Evolutionary conservation across 2,113 vertebrate genomes (phyloP).

Genomic region (Alces alces): DNA sequence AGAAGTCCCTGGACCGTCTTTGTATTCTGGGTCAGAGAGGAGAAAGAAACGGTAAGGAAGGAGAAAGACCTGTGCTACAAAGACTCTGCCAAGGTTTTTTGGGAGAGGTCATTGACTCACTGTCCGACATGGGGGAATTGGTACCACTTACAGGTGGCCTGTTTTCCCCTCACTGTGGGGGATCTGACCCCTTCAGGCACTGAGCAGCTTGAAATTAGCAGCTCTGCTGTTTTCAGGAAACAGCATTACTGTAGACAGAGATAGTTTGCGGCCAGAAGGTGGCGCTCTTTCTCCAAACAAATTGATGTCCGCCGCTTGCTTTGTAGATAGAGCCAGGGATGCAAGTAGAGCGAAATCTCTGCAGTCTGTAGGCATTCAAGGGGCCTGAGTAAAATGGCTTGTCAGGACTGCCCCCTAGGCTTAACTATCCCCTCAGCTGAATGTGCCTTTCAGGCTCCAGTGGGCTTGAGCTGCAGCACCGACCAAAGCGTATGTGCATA

Average conservation of each 20-base stretch:
- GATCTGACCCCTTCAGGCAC: neutral
- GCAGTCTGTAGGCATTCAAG: neutral
- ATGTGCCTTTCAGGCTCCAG: neutral
- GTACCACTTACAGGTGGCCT: neutral
- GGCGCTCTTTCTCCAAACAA: conserved; percentile 40
- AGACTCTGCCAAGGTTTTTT: neutral
- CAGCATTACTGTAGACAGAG: neutral
- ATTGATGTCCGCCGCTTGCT: accelerated
- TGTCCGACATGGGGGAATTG: neutral
- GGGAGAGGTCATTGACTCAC: neutral
- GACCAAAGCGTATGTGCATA: neutral
- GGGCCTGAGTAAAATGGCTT: neutral
- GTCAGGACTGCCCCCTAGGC: neutral
- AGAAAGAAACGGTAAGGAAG: neutral
- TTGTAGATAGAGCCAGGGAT: accelerated
- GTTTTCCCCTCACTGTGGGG: neutral
- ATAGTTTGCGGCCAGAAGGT: conserved; percentile 12
- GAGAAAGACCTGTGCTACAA: neutral
- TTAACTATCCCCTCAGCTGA: neutral
- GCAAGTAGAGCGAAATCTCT: neutral
- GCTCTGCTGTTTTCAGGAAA: neutral
- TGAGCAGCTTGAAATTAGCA: neutral
- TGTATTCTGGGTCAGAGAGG: neutral
- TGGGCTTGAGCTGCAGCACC: neutral
- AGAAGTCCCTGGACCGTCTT: neutral